Percentiles rank a stretch among this genome's conserved stretches.
Evolutionary conservation across 2,797 vertebrate species (phyloP).

Genomic region (Borostomias antarcticus): DNA sequence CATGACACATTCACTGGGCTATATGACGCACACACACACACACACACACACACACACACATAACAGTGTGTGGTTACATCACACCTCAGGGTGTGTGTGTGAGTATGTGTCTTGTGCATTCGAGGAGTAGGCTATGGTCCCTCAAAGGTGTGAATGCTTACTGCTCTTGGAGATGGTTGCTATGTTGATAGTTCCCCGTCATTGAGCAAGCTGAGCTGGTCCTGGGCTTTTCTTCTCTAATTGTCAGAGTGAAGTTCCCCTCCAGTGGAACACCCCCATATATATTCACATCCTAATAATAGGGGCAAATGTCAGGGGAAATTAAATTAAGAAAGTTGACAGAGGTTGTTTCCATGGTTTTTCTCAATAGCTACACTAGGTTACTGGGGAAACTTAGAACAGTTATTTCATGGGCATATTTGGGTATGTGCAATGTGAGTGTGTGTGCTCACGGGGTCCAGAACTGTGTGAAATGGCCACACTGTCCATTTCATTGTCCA

Average conservation of each 20-base stretch:
- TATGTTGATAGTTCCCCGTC: conserved; percentile 52
- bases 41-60: too few species aligned
- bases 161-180: conserved; percentile 65
- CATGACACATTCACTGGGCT: conserved; percentile 20
- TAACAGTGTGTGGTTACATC: conserved; percentile 43
- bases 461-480: too few species aligned
- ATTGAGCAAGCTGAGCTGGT: conserved; percentile 53
- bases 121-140: conserved; percentile 27
- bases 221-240: conserved; percentile 45
- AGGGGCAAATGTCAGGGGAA: neutral
- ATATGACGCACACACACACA: conserved; percentile 33
- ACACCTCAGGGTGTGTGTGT: conserved; percentile 27
- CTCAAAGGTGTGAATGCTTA: conserved; percentile 38
- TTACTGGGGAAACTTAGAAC: conserved; percentile 22
- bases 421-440: conserved; percentile 4
- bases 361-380: conserved; percentile 2
- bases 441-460: too few species aligned
- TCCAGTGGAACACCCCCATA: neutral
- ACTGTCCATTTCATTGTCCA: too few species aligned
- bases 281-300: neutral
- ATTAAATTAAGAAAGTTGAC: conserved; percentile 12
- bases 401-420: conserved; percentile 19
- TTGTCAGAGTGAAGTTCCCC: conserved; percentile 49
- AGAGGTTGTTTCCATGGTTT: neutral
- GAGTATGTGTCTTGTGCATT: conserved; percentile 13